Evolutionary conservation across 2,888 invertebrate species (phyloP).

Genomic region (Muscina levida): DNA sequence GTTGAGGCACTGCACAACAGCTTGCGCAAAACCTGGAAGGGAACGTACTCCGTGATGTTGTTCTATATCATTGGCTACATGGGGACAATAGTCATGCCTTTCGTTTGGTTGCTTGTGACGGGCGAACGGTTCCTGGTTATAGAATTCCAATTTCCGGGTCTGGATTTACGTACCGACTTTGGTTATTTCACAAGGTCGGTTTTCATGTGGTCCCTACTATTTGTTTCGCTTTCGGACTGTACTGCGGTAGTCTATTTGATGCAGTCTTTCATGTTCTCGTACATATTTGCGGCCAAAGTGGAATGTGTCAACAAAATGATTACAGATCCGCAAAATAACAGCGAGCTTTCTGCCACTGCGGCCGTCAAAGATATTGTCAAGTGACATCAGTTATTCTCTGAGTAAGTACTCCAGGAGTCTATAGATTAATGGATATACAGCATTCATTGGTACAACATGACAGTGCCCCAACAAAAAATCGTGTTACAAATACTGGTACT

Average conservation of each 20-base stretch:
- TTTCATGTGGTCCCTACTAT: constrained; percentile 60
- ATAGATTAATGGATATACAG: too few species aligned
- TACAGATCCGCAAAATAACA: neutral
- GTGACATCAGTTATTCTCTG: constrained; percentile 68
- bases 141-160: constrained; percentile 69
- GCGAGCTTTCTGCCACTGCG: neutral
- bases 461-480: constrained; percentile 61
- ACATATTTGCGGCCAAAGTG: too few species aligned
- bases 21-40: constrained; percentile 43
- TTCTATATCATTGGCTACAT: neutral
- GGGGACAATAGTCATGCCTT: too few species aligned
- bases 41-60: neutral
- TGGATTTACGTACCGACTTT: constrained; percentile 64
- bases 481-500: constrained; percentile 64
- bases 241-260: constrained; percentile 69
- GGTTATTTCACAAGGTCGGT: constrained; percentile 62
- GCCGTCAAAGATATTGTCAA: constrained; percentile 63
- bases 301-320: constrained; percentile 64
- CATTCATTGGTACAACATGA: constrained; percentile 67
- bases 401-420: constrained; percentile 61
- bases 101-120: constrained; percentile 29
- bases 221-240: constrained; percentile 67
- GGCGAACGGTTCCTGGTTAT: constrained; percentile 64
- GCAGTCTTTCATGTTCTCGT: too few species aligned
- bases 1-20: too few species aligned